Base-by-base conservation (phyloP, 2,888 invertebrate genomes). In the Tachina fera region DNA sequence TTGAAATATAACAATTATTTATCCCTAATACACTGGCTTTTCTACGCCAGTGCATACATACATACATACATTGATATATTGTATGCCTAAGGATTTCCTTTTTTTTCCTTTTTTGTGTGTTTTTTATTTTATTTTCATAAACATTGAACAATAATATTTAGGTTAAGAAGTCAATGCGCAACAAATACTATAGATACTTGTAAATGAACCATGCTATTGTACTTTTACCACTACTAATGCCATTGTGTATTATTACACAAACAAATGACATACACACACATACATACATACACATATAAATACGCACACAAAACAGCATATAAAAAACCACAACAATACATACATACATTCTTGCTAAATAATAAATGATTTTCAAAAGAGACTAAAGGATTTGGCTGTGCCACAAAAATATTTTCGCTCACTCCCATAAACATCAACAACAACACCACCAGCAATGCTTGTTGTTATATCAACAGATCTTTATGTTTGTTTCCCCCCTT, bases 151-250 rank as follows among this genome's bases (percentile, higher is more conserved):
- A 71, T 83, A 75, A 75, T 86, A 86, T 86, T 86, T 83, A 65
- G 85, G 85, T 86, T 86, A 86, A 83, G 85, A 86, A 86, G 85
- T 83, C 85, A 86, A 86, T 83, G 83, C 75, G 85, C 85, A 86
- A 86, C 85, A 86, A 82, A 85, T 85, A 78, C 75, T 71, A 74
- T 43, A 77, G 22, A 76, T 76, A 71, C 71, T 77, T 77, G 83
- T 77, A 83, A 83, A 77, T 83, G 71, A 83, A 83, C 82, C 63
- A 65, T 71, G 41, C 70, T 56, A 51, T 77, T 82, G 80, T 74
- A 60, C 47, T 68, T 47, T 11, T 56, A 65, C 60, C 9, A 81
- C 56, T 53, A 81, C 60, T 68, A 81, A 56, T 53, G 45, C 67
- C 39, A 72, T 22, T 31, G 31, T 65, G 39, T 51, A 43, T 13